Conservation (phyloP, 2,888 invertebrate species). For the Autographa gamma region DNA sequence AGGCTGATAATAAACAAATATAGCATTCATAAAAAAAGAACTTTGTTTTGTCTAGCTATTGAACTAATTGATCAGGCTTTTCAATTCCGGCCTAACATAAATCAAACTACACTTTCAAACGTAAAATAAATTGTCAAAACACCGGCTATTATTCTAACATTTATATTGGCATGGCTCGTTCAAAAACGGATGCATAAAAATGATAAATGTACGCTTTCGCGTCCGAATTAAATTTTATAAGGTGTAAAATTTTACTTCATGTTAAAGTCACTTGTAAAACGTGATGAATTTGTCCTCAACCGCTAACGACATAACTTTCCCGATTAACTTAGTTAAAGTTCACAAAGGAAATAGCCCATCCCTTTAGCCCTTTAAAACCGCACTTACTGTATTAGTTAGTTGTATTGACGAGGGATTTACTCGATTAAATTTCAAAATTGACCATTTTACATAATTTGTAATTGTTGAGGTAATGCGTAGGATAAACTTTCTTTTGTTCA, state of each 20-base stretch:
- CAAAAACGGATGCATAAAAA: constrained; percentile 32
- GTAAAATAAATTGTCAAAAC: constrained; percentile 31
- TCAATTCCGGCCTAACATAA: not conserved
- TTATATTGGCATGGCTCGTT: constrained; percentile 21
- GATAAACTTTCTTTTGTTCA: not conserved
- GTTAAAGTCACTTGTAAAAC: constrained; percentile 35
- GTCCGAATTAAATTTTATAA: constrained; percentile 38
- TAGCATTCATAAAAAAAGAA: not conserved
- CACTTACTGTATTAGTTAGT: constrained; percentile 54
- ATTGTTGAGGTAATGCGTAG: constrained; percentile 8
- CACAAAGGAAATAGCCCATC: constrained; percentile 55
- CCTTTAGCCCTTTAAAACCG: constrained; percentile 49
- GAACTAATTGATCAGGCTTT: not conserved
- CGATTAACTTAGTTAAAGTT: constrained; percentile 60
- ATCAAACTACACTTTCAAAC: constrained; percentile 11
- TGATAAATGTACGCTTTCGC: constrained; percentile 13
- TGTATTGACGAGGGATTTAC: constrained; percentile 52
- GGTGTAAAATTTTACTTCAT: constrained; percentile 46
- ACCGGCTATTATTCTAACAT: constrained; percentile 25
- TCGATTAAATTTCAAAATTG: constrained; percentile 53
- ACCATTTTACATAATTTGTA: constrained; percentile 37
- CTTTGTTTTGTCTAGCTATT: not conserved
- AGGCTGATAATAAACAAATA: not conserved
- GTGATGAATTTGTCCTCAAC: constrained; percentile 55
- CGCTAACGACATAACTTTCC: constrained; percentile 55